Base-by-base conservation (phyloP, 2,797 vertebrate genomes). In the Pogoniulus pusillus region DNA sequence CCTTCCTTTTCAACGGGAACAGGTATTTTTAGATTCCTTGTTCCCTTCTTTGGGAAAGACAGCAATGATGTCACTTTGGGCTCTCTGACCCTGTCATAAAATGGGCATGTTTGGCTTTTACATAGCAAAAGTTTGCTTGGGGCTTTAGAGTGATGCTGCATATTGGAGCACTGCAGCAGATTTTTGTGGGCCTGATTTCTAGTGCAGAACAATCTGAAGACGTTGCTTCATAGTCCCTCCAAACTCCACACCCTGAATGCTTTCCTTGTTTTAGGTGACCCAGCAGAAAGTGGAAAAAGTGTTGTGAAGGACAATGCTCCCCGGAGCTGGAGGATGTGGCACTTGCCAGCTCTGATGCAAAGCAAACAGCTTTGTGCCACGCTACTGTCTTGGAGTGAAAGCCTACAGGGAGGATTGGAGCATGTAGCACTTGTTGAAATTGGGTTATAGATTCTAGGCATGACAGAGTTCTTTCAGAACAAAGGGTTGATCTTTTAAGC, bases 191-290 rank as follows among this genome's bases (percentile, higher is more conserved):
- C 37, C 49, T 60, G 13, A 51, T 30, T 24, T n/a, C 29, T 22
- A 39, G 37, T 0, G 2, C 23, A 29, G 39, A 54, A 10, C 0
- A 0, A 0, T 53, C 43, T 87, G 63, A 75, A 83, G 7, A 22
- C 8, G 1, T 12, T 16, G 34, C 41, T 93, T 68, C 3, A 1
- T 16, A 30, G 17, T 62, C 53, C 60, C 32, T 74, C 47, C 49
- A 75, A 75, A 2, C 43, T 79, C 24, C 26, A 4, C 2, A 5
- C 35, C 24, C 45, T 32, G 54, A 51, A 5, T 32, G 10, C 17
- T 70, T 70, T 10, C 55, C 51, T 59, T n/a, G 12, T 58, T 45
- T 59, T 30, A 34, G 30, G 39, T 85, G 60, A 70, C 57, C 23
- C 53, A 76, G 66, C 22, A 59, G 55, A 74, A 49, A 13, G 14